Evolutionary conservation across 2,888 invertebrate genomes (phyloP), one percentile per base, ranked within the genome.

Genomic region (Craniophora ligustri): DNA sequence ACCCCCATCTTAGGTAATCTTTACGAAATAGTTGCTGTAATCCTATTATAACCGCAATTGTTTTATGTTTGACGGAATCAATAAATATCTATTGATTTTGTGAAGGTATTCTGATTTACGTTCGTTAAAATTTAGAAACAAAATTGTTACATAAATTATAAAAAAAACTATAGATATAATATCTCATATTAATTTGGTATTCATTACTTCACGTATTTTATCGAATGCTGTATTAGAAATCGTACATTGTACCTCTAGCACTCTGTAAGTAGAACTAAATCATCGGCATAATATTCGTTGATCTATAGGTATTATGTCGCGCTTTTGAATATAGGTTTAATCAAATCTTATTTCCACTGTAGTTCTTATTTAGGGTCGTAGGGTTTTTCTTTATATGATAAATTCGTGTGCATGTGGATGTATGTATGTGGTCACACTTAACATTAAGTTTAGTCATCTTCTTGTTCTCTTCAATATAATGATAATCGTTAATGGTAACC

Each of bases 21-120:
- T 84, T 87, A 91, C 84, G 78, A 88, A 91, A 91, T 89, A 92
- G 89, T 90, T 87, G 86, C 90, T 90, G 83, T 91, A 87, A 81
- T 88, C 88, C 82, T 89, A 84, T 81, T 84, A 81, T 81, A 84
- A 79, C 83, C 79, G 82, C 86, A 72, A 82, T 84, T 79, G 80
- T 86, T 87, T 87, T 83, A n/a, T 75, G 78, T 86, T 86, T 87
- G 72, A 76, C 78, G 74, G 69, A 74, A 80, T 80, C 79, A 75
- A 79, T 79, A 79, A 68, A n/a, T n/a, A n/a, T n/a, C 40, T 71
- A 81, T 84, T 85, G 69, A 78, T 84, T 88, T 85, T 81, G 64
- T 76, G 77, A 79, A 82, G 64, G 79, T 82, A 77, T 83, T 81
- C 77, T 57, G 81, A 88, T 88, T 89, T 86, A 79, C 78, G 83